Conservation (phyloP, 2,888 invertebrate species). For the Rotaria macrura region DNA sequence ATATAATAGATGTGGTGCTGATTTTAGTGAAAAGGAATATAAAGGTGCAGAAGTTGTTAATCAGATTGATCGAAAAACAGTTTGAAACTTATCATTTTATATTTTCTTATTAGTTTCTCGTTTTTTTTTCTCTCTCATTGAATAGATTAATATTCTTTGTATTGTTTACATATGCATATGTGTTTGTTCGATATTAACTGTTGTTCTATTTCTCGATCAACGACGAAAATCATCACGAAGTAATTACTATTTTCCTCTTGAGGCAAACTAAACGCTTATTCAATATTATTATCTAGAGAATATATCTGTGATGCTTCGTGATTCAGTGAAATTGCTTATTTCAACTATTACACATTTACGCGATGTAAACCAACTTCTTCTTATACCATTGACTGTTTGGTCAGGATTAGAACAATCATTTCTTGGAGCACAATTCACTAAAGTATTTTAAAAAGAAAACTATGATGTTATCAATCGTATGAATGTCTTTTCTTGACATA, state of each 20-base stretch:
- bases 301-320: background rate
- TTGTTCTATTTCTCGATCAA: background rate
- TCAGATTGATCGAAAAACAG: background rate
- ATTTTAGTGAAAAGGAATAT: constrained; percentile 8
- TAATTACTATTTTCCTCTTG: too few species aligned
- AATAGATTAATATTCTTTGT: background rate
- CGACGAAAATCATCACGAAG: background rate
- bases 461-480: background rate
- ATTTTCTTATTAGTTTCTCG: too few species aligned
- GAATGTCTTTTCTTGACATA: constrained; percentile 33
- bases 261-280: too few species aligned
- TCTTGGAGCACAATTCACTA: constrained; percentile 27
- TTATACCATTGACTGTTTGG: constrained; percentile 27
- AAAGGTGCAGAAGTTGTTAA: background rate
- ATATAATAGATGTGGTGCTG: background rate
- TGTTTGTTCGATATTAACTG: background rate
- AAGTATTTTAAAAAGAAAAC: background rate
- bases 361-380: constrained; percentile 24
- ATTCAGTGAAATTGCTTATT: constrained; percentile 17
- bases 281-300: background rate
- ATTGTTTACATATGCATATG: background rate
- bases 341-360: constrained; percentile 24
- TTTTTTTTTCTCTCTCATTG: too few species aligned
- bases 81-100: background rate
- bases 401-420: constrained; percentile 27